These are phyloP conservation scores for Drosophila histrio DNA, from an alignment of 2,888 invertebrate species.

Conservation along the genomic window DNA sequence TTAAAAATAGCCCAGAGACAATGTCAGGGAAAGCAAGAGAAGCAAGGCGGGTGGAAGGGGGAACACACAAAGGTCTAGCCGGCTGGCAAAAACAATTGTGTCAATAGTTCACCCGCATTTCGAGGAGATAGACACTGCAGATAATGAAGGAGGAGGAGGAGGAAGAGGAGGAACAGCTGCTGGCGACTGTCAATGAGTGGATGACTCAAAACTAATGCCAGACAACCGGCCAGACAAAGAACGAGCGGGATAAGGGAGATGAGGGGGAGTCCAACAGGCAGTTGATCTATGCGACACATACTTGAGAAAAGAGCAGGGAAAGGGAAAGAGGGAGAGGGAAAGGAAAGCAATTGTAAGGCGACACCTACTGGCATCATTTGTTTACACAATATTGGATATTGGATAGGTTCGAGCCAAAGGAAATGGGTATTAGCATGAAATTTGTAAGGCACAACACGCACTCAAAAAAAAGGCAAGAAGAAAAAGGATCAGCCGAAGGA, in stretches of 20 bases:
- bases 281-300: slow-evolving; percentile 63
- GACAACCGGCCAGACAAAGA: neutral
- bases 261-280: slow-evolving; percentile 63
- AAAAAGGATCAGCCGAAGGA: slow-evolving; percentile 54
- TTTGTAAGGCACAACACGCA: slow-evolving; percentile 77
- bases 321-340: slow-evolving; percentile 11
- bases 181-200: slow-evolving; percentile 64
- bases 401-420: slow-evolving; percentile 59
- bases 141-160: slow-evolving; percentile 56
- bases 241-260: neutral
- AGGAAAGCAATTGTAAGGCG: slow-evolving; percentile 58
- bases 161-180: slow-evolving; percentile 62
- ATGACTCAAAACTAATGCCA: slow-evolving; percentile 60
- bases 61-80: slow-evolving; percentile 33
- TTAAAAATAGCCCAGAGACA: slow-evolving; percentile 74
- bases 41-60: neutral
- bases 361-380: slow-evolving; percentile 76
- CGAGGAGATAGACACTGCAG: slow-evolving; percentile 67
- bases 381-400: slow-evolving; percentile 78
- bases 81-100: slow-evolving; percentile 73
- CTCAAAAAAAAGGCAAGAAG: slow-evolving; percentile 38
- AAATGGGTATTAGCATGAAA: slow-evolving; percentile 74
- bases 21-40: slow-evolving; percentile 5
- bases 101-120: slow-evolving; percentile 77
- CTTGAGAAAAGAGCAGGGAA: slow-evolving; percentile 37